Base-by-base conservation (phyloP, 2,888 invertebrate genomes). In the Scaptomyza reducta region DNA sequence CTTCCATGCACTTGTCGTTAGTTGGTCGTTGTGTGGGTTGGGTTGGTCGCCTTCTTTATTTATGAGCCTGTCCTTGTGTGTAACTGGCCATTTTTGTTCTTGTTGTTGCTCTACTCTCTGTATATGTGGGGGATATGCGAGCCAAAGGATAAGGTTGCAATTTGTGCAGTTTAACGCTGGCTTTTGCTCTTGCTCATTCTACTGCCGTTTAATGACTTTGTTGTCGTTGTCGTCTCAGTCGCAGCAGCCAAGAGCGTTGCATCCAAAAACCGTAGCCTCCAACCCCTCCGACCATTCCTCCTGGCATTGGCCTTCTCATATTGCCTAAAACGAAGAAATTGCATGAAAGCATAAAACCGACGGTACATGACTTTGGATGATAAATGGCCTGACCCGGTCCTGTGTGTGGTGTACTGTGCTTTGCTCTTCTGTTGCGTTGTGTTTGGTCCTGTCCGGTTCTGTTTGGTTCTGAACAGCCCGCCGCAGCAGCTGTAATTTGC, bases 131-230 rank as follows among this genome's bases (percentile, higher is more conserved):
- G 50, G 54, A 42, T 44, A 59, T 50, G 55, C 66, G 59, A 68
- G 57, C 53, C 57, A 47, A 59, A 63, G 84, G 88, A 84, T 85
- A 85, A 74, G 88, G 88, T 86, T 85, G 84, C 84, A 84, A 88
- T 84, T 84, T 84, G 84, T 88, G 84, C 88, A 84, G 88, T 88
- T 88, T 86, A 87, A 83, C 84, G 87, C 70, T 86, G 77, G 75
- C 86, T 83, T 83, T 79, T 79, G 86, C 74, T 73, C 74, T 66
- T 71, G 61, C 55, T 70, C 67, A 54, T 62, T 55, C 50, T 45
- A 63, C 68, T 69, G 70, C 42, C 74, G 69, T 88, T 84, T 85
- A 85, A 85, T 85, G 84, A 88, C 88, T 76, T 81, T 85, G 84
- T 82, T 87, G 79, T 86, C 74, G 73, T 82, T 86, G 79, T 82